Evolutionary conservation across 2,888 invertebrate genomes (phyloP), one percentile per base, ranked within the genome.

Genomic region (Acleris laterana): DNA sequence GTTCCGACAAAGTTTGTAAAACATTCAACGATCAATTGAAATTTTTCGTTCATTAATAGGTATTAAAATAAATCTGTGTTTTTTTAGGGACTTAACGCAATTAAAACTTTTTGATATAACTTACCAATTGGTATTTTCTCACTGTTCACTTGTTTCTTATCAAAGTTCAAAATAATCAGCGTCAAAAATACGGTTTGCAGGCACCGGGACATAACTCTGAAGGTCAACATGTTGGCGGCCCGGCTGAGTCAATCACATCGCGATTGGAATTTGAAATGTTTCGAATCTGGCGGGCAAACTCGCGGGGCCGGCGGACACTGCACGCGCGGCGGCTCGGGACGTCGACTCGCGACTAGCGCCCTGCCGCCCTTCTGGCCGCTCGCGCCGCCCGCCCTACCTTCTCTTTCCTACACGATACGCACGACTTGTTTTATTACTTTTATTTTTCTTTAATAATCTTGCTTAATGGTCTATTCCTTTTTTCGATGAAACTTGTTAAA

Each of bases 361-460:
- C 55, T 63, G 66, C 62, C 57, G 58, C 66, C 61, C 61, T 63
- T 59, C 63, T 53, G 32, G 53, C 64, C 62, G 46, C 62, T 65
- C 62, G 52, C 53, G 50, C 55, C 49, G 17, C 51, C 38, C 55
- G 17, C 61, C 70, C 61, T 68, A 53, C 69, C 68, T 64, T 69
- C 69, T 76, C 71, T 70, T 61, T 70, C 70, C 68, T 67, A 64
- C 70, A 70, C 70, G 74, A 71, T 71, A 77, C 74, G 74, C 76
- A 88, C 86, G 85, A 84, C 85, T 89, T 85, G 80, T 88, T 89
- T 89, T 87, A 89, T 88, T 88, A 84, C 86, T 88, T 88, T 88
- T 89, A 88, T 89, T 87, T 89, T 89, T 89, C 87, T 89, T 89
- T 87, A 89, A 89, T 89, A 88, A 88, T 88, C 85, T 84, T 86